Percentiles rank a stretch among this genome's conserved stretches.
phyloP scores from a whole-genome alignment of 2,797 vertebrate genomes.

The Acipenser transmontanus region DNA sequence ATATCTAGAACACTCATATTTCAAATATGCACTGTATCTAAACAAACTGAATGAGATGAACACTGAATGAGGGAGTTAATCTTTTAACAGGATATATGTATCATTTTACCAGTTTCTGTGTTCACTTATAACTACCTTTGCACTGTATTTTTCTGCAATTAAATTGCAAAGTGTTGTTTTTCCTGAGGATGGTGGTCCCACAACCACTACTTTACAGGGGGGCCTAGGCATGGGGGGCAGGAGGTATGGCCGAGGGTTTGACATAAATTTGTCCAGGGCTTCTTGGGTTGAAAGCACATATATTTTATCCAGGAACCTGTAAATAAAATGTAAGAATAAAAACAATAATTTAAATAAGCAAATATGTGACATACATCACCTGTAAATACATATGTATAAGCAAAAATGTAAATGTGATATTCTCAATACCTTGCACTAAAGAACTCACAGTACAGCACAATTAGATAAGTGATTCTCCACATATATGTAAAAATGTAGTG shows the following conservation, averaged over 20 bases:
- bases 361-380: too few species aligned
- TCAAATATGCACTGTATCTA: too few species aligned
- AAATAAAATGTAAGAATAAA: slow-evolving; percentile 11
- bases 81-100: not conserved
- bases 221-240: slow-evolving; percentile 79
- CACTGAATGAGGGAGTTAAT: too few species aligned
- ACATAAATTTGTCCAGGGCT: slow-evolving; percentile 63
- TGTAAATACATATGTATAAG: too few species aligned
- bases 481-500: too few species aligned
- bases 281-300: slow-evolving; percentile 78
- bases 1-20: too few species aligned
- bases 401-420: too few species aligned
- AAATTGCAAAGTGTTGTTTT: slow-evolving; percentile 73
- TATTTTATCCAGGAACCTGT: slow-evolving; percentile 87
- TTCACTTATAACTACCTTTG: slow-evolving; percentile 41
- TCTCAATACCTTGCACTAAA: too few species aligned
- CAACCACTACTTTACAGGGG: slow-evolving; percentile 76
- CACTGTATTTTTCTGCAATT: slow-evolving; percentile 69
- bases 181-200: slow-evolving; percentile 71
- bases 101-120: not conserved
- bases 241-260: slow-evolving; percentile 77
- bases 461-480: too few species aligned
- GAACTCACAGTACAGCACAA: too few species aligned
- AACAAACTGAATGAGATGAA: too few species aligned
- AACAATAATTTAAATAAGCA: too few species aligned